A percentile compares a stretch with the other conserved stretches of the same genome.
Conservation (phyloP, 2,797 vertebrate species). For the Arrhamphus sclerolepis region DNA sequence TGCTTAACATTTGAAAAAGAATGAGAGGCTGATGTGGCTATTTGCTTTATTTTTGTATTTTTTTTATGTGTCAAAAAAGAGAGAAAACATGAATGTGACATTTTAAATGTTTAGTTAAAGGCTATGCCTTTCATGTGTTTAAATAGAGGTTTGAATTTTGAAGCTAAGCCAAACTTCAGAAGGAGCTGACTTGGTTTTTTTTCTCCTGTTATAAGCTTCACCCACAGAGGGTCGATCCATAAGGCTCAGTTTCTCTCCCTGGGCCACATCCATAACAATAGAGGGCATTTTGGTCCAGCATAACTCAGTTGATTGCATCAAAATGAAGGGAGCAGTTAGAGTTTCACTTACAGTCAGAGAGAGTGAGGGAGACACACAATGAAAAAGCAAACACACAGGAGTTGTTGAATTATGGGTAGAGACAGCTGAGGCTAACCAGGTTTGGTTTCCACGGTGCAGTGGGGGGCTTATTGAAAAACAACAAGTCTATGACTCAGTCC, state of each 20-base stretch:
- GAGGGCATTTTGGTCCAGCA: constrained; percentile 73
- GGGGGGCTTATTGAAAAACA: constrained; percentile 79
- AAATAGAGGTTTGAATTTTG: constrained; percentile 28
- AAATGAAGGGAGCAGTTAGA: constrained; percentile 76
- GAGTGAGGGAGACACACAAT: constrained; percentile 43
- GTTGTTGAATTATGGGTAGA: constrained; percentile 81
- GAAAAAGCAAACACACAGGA: constrained; percentile 74
- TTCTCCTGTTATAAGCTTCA: constrained; percentile 45
- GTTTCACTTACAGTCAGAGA: constrained; percentile 72
- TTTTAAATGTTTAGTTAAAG: constrained; percentile 12
- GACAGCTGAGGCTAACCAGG: constrained; percentile 82
- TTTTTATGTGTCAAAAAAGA: background rate
- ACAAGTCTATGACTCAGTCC: constrained; percentile 74
- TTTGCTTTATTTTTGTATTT: background rate
- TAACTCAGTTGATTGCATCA: constrained; percentile 66
- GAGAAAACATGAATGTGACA: background rate
- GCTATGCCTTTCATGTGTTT: too few species aligned
- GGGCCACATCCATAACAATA: constrained; percentile 65
- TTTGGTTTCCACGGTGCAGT: constrained; percentile 75
- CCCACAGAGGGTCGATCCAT: constrained; percentile 46
- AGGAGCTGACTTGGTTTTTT: constrained; percentile 40
- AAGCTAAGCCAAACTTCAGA: constrained; percentile 42
- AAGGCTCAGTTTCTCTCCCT: constrained; percentile 59
- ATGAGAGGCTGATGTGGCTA: background rate
- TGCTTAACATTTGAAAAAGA: too few species aligned